These are phyloP conservation scores for Pterocles gutturalis DNA, from an alignment of 2,113 vertebrate genomes.

Conservation along the genomic window DNA sequence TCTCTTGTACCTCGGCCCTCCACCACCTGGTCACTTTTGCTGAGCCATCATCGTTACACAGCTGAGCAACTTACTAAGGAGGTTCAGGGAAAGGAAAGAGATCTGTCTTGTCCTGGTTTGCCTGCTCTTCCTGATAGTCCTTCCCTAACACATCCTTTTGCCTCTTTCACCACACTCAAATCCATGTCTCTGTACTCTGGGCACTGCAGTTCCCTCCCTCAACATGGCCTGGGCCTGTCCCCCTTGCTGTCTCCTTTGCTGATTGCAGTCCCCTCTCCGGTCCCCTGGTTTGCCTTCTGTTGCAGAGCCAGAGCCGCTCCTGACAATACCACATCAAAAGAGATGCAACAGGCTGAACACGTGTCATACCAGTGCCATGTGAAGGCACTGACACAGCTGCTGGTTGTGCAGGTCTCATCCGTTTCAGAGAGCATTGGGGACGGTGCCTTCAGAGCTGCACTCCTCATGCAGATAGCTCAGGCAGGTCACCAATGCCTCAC, in stretches of 20 bases:
- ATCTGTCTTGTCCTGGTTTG: background rate
- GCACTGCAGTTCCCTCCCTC: background rate
- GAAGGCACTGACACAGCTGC: background rate
- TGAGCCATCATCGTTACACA: background rate
- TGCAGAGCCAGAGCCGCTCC: background rate
- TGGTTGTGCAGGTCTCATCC: background rate
- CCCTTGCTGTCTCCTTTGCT: background rate
- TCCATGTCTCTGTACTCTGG: background rate
- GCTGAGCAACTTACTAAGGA: background rate
- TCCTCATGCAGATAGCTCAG: background rate
- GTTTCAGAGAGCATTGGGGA: rapidly evolving
- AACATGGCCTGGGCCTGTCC: background rate
- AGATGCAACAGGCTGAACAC: background rate
- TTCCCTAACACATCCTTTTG: background rate
- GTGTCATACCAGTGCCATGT: rapidly evolving
- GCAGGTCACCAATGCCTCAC: background rate
- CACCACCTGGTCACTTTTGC: background rate
- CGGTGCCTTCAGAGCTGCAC: background rate
- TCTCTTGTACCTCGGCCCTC: background rate
- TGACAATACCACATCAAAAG: background rate
- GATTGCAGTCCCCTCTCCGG: background rate
- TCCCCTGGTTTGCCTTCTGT: background rate
- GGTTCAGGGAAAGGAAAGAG: background rate
- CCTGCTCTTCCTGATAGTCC: background rate
- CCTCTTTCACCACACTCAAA: background rate